Evolutionary conservation across 2,113 vertebrate species (phyloP).

Genomic region (Otus sunia): DNA sequence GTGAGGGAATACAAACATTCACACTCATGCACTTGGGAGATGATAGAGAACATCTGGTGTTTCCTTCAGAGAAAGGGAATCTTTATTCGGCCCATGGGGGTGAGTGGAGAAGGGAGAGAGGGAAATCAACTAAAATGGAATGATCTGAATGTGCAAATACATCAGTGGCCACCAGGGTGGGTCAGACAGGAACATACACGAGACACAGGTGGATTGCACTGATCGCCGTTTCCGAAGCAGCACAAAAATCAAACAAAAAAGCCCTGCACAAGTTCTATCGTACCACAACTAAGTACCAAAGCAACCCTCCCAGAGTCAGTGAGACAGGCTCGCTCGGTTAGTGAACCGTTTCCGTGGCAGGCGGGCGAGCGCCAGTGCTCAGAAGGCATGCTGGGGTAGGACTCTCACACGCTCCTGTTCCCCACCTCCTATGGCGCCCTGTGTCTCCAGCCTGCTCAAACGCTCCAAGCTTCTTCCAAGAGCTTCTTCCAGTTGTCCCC

Average conservation of each 20-base stretch:
- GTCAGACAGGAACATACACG: constrained; percentile 12
- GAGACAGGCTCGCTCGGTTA: constrained; percentile 60
- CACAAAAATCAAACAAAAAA: neutral
- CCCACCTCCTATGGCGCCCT: constrained; percentile 89
- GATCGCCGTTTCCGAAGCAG: constrained; percentile 28
- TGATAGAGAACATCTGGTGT: constrained; percentile 54
- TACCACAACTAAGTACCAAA: constrained; percentile 55
- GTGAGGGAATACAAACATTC: constrained; percentile 58
- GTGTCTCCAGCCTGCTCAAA: constrained; percentile 76
- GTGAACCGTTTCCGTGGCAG: constrained; percentile 70
- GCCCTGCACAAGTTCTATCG: constrained; percentile 37
- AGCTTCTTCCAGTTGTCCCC: constrained; percentile 88
- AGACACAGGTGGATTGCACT: constrained; percentile 44
- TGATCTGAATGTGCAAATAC: constrained; percentile 67
- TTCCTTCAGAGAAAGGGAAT: constrained; percentile 64
- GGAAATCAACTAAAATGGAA: constrained; percentile 65
- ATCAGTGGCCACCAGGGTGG: constrained; percentile 42
- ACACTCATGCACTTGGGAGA: constrained; percentile 70
- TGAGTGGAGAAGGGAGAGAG: neutral
- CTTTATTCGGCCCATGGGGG: constrained; percentile 76
- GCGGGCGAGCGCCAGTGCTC: constrained; percentile 70
- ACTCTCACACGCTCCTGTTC: constrained; percentile 84
- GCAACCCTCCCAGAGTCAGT: constrained; percentile 49
- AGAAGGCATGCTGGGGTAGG: constrained; percentile 83
- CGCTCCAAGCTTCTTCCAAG: constrained; percentile 81